Conservation (phyloP, 2,113 vertebrate genomes). For the Megaceryle torquata region DNA sequence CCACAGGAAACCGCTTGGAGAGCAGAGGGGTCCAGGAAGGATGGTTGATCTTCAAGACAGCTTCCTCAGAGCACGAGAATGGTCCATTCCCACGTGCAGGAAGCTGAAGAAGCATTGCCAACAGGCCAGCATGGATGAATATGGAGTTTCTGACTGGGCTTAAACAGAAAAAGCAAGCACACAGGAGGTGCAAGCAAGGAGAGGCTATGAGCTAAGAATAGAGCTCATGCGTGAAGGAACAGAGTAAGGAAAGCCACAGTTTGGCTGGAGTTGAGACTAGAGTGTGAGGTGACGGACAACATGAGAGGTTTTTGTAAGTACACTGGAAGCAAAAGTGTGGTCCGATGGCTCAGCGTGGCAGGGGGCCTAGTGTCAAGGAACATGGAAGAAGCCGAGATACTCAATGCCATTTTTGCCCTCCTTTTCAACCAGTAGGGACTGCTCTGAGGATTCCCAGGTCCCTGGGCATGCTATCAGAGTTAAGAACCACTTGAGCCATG, state of each 20-base stretch:
- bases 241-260: background rate
- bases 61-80: background rate
- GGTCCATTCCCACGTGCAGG: background rate
- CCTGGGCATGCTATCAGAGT: background rate
- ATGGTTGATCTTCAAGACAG: background rate
- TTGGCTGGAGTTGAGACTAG: background rate
- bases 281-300: background rate
- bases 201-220: no score
- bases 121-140: background rate
- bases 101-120: background rate
- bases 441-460: background rate
- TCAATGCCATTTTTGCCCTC: background rate
- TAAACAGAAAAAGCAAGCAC: no score
- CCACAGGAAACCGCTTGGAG: no score
- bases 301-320: background rate
- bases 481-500: background rate
- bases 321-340: background rate
- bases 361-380: background rate
- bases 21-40: background rate
- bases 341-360: background rate
- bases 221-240: no score
- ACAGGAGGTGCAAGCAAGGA: background rate
- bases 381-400: background rate
- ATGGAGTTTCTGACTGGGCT: background rate
- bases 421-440: background rate